phyloP scores from a whole-genome alignment of 2,113 vertebrate species.

The Menura novaehollandiae region DNA sequence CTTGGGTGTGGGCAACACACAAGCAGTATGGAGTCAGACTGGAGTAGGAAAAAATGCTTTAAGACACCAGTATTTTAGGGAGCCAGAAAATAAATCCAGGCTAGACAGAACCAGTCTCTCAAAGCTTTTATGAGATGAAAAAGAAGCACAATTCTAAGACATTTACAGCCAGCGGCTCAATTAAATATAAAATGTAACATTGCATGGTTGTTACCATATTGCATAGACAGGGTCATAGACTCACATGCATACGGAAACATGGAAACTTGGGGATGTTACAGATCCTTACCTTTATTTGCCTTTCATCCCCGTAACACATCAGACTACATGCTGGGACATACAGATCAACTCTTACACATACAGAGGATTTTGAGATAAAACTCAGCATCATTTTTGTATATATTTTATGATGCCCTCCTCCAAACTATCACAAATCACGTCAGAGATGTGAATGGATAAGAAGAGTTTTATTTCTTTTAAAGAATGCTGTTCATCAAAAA shows the following conservation, averaged over 20 bases:
- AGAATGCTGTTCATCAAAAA: background rate
- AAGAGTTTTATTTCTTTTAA: background rate
- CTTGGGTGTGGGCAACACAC: background rate
- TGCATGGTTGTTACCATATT: background rate
- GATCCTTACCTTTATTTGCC: background rate
- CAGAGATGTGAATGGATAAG: background rate
- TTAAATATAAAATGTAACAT: rapidly evolving
- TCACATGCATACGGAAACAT: background rate
- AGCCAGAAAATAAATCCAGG: background rate
- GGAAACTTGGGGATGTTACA: background rate
- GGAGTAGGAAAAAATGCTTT: background rate
- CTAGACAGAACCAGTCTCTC: background rate
- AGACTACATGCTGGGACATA: background rate
- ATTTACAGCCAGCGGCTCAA: background rate
- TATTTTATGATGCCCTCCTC: background rate
- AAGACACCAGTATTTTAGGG: background rate
- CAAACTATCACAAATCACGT: background rate
- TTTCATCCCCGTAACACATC: background rate
- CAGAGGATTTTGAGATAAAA: background rate
- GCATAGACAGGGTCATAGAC: background rate
- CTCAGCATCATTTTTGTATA: background rate
- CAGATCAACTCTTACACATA: background rate
- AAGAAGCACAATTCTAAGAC: background rate
- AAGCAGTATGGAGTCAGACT: background rate
- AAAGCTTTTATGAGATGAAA: background rate